A percentile compares a stretch with the other conserved stretches of the same genome.
phyloP scores from a whole-genome alignment of 2,888 invertebrate genomes.

The Phalangium opilio region DNA sequence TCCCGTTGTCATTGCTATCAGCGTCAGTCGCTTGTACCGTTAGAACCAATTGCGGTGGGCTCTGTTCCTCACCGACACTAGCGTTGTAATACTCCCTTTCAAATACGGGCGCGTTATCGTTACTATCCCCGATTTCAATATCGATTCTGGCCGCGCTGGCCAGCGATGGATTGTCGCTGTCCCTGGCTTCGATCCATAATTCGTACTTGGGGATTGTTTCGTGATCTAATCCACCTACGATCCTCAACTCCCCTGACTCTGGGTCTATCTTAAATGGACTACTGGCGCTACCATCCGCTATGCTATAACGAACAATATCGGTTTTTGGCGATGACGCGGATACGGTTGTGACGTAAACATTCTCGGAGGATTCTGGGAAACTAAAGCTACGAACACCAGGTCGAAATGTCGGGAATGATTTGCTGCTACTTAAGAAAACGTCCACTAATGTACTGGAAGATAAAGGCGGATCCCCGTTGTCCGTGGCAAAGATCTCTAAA shows the following conservation, averaged over 20 bases:
- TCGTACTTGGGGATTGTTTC: constrained; percentile 68
- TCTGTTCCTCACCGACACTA: constrained; percentile 67
- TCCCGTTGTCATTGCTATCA: constrained; percentile 71
- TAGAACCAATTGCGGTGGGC: constrained; percentile 49
- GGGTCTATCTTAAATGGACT: constrained; percentile 67
- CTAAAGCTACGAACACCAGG: constrained; percentile 31
- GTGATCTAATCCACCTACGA: constrained; percentile 67
- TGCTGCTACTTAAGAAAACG: constrained; percentile 57
- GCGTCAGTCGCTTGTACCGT: constrained; percentile 67
- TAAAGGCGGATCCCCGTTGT: constrained; percentile 53
- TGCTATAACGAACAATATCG: constrained; percentile 53
- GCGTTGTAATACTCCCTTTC: constrained; percentile 65
- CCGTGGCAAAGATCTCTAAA: constrained; percentile 48
- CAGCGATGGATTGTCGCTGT: constrained; percentile 63
- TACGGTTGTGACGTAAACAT: constrained; percentile 49
- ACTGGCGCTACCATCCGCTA: constrained; percentile 86
- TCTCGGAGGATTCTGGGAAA: constrained; percentile 39
- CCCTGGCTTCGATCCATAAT: constrained; percentile 80
- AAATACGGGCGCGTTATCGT: constrained; percentile 79
- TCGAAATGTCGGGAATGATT: constrained; percentile 63
- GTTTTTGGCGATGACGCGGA: constrained; percentile 64
- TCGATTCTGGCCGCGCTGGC: constrained; percentile 61
- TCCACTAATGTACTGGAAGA: constrained; percentile 58
- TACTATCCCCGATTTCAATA: constrained; percentile 81
- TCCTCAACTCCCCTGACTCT: constrained; percentile 59